Evolutionary conservation across 35 echinoderm and acorn worm genomes (phyloP).

Genomic region (Stichopus chloronotus): DNA sequence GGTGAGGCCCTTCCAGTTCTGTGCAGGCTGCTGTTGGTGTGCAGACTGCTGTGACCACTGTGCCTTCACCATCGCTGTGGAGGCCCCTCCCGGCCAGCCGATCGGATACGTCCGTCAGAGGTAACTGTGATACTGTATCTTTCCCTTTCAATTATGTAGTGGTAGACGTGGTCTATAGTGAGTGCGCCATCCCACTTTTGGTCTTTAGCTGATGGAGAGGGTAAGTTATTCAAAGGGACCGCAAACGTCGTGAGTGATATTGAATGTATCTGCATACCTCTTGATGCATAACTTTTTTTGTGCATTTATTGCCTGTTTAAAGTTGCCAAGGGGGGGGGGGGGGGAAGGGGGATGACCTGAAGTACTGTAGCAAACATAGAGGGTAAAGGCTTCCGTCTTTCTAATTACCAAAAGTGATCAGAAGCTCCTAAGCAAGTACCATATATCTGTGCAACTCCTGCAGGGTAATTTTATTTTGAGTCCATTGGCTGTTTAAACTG

Average conservation of each 20-base stretch:
- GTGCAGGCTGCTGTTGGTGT: constrained; percentile 86
- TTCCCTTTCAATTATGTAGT: background rate
- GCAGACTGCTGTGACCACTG: constrained; percentile 57
- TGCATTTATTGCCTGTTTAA: too few species aligned
- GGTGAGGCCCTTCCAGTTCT: constrained; percentile 58
- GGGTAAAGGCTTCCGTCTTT: too few species aligned
- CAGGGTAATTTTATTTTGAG: too few species aligned
- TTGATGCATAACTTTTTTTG: too few species aligned
- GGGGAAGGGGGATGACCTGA: too few species aligned
- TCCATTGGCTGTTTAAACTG: too few species aligned
- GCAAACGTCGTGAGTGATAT: background rate
- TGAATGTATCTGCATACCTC: too few species aligned
- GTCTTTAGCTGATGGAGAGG: background rate
- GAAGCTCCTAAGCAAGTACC: too few species aligned
- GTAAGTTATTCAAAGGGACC: background rate
- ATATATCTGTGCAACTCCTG: too few species aligned
- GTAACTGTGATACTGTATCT: constrained; percentile 23
- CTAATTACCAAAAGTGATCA: too few species aligned
- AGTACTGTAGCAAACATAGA: too few species aligned
- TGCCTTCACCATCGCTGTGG: constrained; percentile 63
- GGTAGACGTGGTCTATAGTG: background rate
- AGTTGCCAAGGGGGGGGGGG: too few species aligned
- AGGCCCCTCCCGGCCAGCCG: constrained; percentile 66
- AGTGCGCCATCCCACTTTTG: background rate
- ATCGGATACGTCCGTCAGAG: constrained; percentile 81